Percentiles rank a stretch among this genome's conserved stretches.
These are phyloP conservation scores for Alentia gelatinosa DNA, from an alignment of 2,888 invertebrate genomes.

Conservation along the genomic window DNA sequence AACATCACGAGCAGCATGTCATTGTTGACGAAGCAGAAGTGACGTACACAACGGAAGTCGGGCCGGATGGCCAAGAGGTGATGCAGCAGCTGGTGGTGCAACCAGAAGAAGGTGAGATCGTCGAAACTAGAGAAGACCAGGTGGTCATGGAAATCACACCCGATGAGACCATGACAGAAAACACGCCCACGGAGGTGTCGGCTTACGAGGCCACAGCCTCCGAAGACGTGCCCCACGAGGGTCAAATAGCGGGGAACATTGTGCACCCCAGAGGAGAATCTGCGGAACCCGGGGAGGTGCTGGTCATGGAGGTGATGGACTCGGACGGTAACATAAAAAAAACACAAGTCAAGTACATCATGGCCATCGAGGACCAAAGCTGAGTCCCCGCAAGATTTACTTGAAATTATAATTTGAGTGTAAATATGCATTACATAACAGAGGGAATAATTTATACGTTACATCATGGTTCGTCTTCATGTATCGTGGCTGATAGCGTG, in stretches of 20 bases:
- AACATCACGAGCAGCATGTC: not conserved
- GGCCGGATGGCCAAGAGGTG: not conserved
- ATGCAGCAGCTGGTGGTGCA: not conserved
- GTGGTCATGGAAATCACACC: not conserved
- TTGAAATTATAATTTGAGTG: no score
- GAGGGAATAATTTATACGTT: no score
- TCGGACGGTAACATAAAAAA: not conserved
- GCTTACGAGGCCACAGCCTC: not conserved
- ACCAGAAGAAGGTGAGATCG: not conserved
- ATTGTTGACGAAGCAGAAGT: not conserved
- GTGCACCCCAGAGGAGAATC: not conserved
- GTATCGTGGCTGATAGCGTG: no score
- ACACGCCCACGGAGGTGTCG: not conserved
- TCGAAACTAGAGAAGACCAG: not conserved
- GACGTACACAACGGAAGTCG: not conserved
- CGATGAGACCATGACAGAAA: not conserved
- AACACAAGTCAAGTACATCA: not conserved
- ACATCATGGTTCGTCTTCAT: no score
- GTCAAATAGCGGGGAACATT: not conserved
- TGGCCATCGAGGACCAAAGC: not conserved
- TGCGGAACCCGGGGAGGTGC: not conserved
- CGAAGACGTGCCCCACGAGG: not conserved
- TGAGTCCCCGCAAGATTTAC: not conserved
- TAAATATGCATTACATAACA: no score
- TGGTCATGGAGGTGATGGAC: conserved; percentile 13